Evolutionary conservation across 2,888 invertebrate species (phyloP).

Genomic region (Palloptera scutellata): DNA sequence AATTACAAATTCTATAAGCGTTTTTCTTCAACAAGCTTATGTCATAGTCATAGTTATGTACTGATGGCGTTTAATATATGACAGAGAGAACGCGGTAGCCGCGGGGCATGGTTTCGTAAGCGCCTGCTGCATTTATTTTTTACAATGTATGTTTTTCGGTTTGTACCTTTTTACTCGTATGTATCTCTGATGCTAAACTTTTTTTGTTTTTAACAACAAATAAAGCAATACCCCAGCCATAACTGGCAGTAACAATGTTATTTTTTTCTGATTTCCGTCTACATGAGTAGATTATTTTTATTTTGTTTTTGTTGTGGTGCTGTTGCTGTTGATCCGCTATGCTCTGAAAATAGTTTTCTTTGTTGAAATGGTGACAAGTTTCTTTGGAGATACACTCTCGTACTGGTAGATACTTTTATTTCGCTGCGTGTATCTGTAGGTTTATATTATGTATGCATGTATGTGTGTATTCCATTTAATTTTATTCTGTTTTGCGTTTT

Average conservation of each 20-base stretch:
- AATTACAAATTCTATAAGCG: no score
- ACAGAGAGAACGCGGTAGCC: neutral
- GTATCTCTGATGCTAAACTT: neutral
- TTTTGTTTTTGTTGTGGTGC: neutral
- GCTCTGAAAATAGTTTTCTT: neutral
- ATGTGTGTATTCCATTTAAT: neutral
- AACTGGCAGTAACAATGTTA: neutral
- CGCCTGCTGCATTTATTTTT: conserved; percentile 7
- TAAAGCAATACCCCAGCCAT: neutral
- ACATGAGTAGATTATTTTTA: neutral
- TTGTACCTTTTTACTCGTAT: no score
- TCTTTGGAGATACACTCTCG: neutral
- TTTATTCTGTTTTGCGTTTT: neutral
- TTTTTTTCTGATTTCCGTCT: conserved; percentile 15
- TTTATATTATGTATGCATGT: neutral
- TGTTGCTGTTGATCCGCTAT: neutral
- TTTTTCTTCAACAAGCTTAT: no score
- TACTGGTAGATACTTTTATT: no score
- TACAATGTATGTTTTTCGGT: no score
- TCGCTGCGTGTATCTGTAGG: neutral
- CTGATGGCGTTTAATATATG: no score
- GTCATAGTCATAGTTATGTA: no score
- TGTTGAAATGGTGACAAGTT: conserved; percentile 1
- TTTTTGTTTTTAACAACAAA: conserved; percentile 13
- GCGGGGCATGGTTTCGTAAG: conserved; percentile 1